A percentile compares a stretch with the other conserved stretches of the same genome.
Conservation (phyloP, 2,113 vertebrate genomes). For the Dicerorhinus sumatrensis region DNA sequence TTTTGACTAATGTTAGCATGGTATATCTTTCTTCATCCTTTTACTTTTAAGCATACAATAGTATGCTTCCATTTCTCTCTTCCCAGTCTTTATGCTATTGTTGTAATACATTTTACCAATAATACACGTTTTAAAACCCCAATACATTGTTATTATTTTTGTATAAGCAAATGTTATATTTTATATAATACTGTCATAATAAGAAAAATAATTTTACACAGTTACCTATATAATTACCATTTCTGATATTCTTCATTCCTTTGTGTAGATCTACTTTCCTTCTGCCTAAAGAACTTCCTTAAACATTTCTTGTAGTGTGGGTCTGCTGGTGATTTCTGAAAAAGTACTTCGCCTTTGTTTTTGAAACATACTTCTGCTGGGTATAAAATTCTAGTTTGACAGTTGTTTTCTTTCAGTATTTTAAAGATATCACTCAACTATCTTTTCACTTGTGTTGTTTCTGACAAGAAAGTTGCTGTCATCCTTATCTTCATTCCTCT, state of each 20-base stretch:
- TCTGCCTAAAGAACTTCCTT: not conserved
- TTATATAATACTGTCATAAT: not conserved
- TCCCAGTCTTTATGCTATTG: not conserved
- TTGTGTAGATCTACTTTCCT: not conserved
- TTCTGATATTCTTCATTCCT: not conserved
- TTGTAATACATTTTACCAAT: not conserved
- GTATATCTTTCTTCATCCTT: not conserved
- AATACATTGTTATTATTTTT: not conserved
- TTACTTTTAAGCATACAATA: not conserved
- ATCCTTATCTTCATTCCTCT: not conserved
- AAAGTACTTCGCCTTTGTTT: not conserved
- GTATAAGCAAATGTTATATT: not conserved
- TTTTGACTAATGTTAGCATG: not conserved
- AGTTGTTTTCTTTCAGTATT: not conserved
- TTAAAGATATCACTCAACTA: not conserved
- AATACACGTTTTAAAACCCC: not conserved
- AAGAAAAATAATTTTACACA: not conserved
- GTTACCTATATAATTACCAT: not conserved
- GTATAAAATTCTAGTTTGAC: not conserved
- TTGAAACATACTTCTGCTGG: not conserved
- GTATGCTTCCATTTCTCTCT: not conserved
- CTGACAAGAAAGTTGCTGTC: not conserved
- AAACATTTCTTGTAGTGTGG: not conserved
- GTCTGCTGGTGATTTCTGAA: slow-evolving; percentile 8
- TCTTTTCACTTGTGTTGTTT: not conserved